Conservation (phyloP, 2,888 invertebrate species). For the Brachypalpus laphriformis region DNA sequence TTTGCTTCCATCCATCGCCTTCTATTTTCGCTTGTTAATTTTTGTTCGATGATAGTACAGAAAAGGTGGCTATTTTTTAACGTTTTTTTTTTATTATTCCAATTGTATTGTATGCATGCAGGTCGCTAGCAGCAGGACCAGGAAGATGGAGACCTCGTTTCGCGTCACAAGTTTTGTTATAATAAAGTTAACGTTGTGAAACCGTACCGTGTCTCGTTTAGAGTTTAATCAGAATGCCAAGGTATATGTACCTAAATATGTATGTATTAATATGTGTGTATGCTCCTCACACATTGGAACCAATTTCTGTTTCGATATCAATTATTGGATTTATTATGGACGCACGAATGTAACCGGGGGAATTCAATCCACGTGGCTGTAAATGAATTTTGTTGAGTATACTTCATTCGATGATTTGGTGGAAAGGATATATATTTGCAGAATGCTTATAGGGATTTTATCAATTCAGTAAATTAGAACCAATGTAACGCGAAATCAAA, state of each 20-base stretch:
- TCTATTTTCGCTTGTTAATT: constrained; percentile 58
- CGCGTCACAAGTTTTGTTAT: constrained; percentile 9
- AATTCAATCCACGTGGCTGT: constrained; percentile 32
- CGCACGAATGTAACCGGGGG: neutral
- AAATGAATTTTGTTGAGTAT: constrained; percentile 41
- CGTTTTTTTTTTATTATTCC: constrained; percentile 9
- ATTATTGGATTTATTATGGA: constrained; percentile 55
- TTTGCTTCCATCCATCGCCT: constrained; percentile 14
- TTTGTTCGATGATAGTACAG: constrained; percentile 48
- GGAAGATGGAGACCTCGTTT: neutral
- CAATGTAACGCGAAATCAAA: neutral
- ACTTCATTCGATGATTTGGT: neutral
- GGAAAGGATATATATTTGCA: neutral
- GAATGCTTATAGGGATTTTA: neutral
- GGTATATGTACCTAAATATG: too few relatives aligned
- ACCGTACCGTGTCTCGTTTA: neutral
- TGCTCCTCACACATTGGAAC: constrained; percentile 18
- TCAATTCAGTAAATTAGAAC: neutral
- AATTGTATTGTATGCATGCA: neutral
- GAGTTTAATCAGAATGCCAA: constrained; percentile 5
- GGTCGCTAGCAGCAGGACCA: neutral
- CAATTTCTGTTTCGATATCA: constrained; percentile 43
- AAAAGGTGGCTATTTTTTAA: constrained; percentile 31
- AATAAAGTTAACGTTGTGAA: constrained; percentile 26
- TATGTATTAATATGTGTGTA: neutral